These are phyloP conservation scores for Sturmia bella DNA, from an alignment of 2,888 invertebrate genomes.

Conservation along the genomic window DNA sequence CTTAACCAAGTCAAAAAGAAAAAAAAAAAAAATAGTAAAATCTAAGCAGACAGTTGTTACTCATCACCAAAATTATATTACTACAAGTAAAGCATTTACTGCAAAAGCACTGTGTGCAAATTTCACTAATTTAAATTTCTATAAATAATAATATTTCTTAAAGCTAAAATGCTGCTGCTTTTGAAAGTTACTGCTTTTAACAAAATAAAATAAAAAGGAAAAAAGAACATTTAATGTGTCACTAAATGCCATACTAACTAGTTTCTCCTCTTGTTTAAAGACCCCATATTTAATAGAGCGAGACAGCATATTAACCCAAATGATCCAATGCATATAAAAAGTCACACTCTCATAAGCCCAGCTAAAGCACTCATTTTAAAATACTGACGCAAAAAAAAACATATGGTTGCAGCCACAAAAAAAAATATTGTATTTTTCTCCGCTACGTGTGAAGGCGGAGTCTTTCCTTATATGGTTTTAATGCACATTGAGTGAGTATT, in stretches of 20 bases:
- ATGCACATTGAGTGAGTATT: slow-evolving; percentile 10
- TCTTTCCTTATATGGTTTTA: slow-evolving; percentile 42
- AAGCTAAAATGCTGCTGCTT: slow-evolving; percentile 6
- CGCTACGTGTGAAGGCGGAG: slow-evolving; percentile 46
- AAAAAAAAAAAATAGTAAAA: no score
- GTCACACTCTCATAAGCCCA: slow-evolving; percentile 4
- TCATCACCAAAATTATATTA: slow-evolving; percentile 7
- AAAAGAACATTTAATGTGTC: slow-evolving; percentile 67
- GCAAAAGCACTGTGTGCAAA: slow-evolving; percentile 11
- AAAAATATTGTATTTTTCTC: background rate
- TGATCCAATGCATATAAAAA: slow-evolving; percentile 38
- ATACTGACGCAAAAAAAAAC: slow-evolving; percentile 6
- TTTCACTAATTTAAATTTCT: slow-evolving; percentile 17
- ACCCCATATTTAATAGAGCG: slow-evolving; percentile 69
- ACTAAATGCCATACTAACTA: slow-evolving; percentile 68
- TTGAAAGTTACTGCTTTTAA: slow-evolving; percentile 34
- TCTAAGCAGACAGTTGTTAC: no score
- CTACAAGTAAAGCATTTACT: slow-evolving; percentile 8
- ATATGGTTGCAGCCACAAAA: slow-evolving; percentile 19
- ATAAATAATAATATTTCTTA: slow-evolving; percentile 29
- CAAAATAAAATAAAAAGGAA: slow-evolving; percentile 1
- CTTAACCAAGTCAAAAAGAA: no score
- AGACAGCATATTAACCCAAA: slow-evolving; percentile 63
- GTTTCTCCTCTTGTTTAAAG: slow-evolving; percentile 55
- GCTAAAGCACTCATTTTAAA: slow-evolving; percentile 23